phyloP scores from a whole-genome alignment of 2,888 invertebrate genomes.

The Odontomyia ornata region DNA sequence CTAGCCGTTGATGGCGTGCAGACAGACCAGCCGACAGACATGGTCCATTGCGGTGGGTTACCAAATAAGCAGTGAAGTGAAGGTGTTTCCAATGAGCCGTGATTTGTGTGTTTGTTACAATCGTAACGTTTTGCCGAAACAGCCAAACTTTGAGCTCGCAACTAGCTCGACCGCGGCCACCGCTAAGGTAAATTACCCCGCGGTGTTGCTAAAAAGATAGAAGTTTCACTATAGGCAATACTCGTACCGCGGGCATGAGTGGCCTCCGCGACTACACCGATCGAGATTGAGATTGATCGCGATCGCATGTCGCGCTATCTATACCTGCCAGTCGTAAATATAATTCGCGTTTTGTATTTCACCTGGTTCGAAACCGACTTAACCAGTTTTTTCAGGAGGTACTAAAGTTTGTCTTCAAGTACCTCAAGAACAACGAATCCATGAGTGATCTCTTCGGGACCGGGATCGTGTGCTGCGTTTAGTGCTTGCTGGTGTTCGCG shows the following conservation, averaged over 20 bases:
- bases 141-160: background rate
- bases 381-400: slow-evolving; percentile 32
- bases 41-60: background rate
- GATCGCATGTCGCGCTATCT: slow-evolving; percentile 27
- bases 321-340: slow-evolving; percentile 33
- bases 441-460: slow-evolving; percentile 8
- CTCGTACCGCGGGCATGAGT: background rate
- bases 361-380: slow-evolving; percentile 27
- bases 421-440: slow-evolving; percentile 2
- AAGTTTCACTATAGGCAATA: slow-evolving; percentile 30
- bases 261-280: background rate
- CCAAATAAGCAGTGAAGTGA: slow-evolving; percentile 42
- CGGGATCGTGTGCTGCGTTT: background rate
- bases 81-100: slow-evolving; percentile 40
- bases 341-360: slow-evolving; percentile 39
- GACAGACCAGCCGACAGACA: background rate
- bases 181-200: slow-evolving; percentile 10
- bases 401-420: slow-evolving; percentile 17
- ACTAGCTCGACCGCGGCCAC: background rate
- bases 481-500: background rate
- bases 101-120: slow-evolving; percentile 10
- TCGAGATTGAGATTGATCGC: slow-evolving; percentile 35
- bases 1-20: background rate
- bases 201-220: slow-evolving; percentile 6
- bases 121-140: background rate